Percentiles rank a stretch among this genome's conserved stretches.
These are phyloP conservation scores for Anguilla japonica DNA, from an alignment of 2,113 vertebrate genomes.

Conservation along the genomic window DNA sequence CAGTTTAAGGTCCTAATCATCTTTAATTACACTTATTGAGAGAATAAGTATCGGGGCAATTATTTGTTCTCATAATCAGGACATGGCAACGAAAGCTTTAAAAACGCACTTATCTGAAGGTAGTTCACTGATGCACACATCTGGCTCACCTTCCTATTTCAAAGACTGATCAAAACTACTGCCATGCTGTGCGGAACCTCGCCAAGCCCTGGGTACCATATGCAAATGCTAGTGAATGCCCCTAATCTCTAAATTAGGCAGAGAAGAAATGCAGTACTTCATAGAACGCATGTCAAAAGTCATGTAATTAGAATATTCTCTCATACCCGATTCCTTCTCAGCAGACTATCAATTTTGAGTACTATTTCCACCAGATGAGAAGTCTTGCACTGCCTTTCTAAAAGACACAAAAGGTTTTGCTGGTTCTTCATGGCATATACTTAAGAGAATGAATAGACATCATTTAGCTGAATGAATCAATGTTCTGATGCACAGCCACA, in stretches of 20 bases:
- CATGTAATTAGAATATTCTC: constrained; percentile 33
- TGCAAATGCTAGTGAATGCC: constrained; percentile 36
- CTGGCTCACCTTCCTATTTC: not conserved
- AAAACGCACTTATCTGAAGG: not conserved
- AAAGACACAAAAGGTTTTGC: not conserved
- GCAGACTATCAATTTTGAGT: constrained; percentile 35
- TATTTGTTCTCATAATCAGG: constrained; percentile 31
- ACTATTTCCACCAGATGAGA: constrained; percentile 17
- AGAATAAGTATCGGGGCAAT: constrained; percentile 34
- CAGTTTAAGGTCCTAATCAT: constrained; percentile 51
- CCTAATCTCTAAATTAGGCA: constrained; percentile 37
- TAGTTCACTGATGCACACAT: not conserved
- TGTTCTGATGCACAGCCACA: not conserved
- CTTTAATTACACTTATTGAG: constrained; percentile 51
- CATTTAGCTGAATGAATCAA: not conserved
- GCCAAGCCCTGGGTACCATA: constrained; percentile 27
- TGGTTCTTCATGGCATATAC: not conserved
- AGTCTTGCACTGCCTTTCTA: constrained; percentile 5
- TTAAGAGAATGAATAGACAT: not conserved
- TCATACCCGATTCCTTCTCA: not conserved
- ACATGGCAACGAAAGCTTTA: constrained; percentile 16
- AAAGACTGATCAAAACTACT: constrained; percentile 37
- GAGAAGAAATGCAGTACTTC: constrained; percentile 35
- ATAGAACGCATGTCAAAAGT: constrained; percentile 49
- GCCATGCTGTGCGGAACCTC: constrained; percentile 22